Conservation (phyloP, 2,888 invertebrate genomes). For the Lagria hirta region DNA sequence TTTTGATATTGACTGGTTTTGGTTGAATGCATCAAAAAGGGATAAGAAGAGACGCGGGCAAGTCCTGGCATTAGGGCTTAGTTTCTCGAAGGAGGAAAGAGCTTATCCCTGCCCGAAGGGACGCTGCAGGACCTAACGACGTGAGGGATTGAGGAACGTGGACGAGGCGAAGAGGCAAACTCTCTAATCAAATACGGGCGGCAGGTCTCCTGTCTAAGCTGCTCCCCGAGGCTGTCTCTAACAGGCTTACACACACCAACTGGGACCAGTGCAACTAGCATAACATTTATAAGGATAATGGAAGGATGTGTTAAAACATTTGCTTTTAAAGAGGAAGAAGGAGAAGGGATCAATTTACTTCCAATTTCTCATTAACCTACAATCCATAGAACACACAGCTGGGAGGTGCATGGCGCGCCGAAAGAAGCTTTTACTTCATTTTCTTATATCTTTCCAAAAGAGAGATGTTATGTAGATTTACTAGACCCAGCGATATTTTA, state of each 20-base stretch:
- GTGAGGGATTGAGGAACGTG: slow-evolving; percentile 45
- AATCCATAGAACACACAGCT: no score
- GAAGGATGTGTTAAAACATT: slow-evolving; percentile 20
- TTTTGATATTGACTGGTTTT: slow-evolving; percentile 33
- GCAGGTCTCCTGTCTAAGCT: slow-evolving; percentile 47
- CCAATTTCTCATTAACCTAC: no score
- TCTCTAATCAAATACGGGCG: slow-evolving; percentile 50
- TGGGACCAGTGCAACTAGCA: slow-evolving; percentile 28
- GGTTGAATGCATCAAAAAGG: slow-evolving; percentile 7
- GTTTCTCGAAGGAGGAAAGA: slow-evolving; percentile 36
- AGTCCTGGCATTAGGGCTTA: slow-evolving; percentile 34
- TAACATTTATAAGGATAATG: slow-evolving; percentile 24
- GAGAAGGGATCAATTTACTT: no score
- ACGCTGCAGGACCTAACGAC: slow-evolving; percentile 42
- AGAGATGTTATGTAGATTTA: no score
- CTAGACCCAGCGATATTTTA: no score
- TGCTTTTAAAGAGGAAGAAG: not conserved
- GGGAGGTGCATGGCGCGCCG: no score
- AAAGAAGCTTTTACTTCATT: no score
- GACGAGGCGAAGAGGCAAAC: slow-evolving; percentile 42
- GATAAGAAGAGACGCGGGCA: slow-evolving; percentile 22
- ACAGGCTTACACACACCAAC: slow-evolving; percentile 40
- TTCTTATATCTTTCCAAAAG: no score
- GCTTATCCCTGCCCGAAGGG: slow-evolving; percentile 37
- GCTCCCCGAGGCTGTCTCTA: slow-evolving; percentile 41